Evolutionary conservation across 2,113 vertebrate genomes (phyloP).

Genomic region (Philantomba maxwellii): DNA sequence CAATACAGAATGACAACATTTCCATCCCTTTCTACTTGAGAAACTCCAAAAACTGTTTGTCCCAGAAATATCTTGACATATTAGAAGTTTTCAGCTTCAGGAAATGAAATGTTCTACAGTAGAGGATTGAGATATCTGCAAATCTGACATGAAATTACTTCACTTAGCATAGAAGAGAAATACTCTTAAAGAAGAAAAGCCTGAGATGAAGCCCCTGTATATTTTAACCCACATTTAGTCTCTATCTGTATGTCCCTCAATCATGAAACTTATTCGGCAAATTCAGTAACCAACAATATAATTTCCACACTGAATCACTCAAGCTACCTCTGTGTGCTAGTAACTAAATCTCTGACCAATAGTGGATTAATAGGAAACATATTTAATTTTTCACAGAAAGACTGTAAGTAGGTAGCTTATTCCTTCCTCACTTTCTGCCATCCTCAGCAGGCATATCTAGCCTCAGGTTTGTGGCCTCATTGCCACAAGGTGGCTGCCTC

Average conservation of each 20-base stretch:
- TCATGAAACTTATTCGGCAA: neutral
- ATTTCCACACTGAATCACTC: neutral
- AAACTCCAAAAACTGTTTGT: constrained; percentile 51
- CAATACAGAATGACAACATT: constrained; percentile 54
- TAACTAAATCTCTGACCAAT: neutral
- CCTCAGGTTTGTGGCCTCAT: neutral
- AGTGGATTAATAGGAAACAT: neutral
- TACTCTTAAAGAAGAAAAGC: constrained; percentile 13
- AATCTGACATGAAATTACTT: constrained; percentile 50
- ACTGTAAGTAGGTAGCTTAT: neutral
- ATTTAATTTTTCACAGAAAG: neutral
- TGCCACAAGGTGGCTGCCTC: neutral
- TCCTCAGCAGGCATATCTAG: neutral
- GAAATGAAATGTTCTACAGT: constrained; percentile 35
- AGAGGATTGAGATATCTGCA: constrained; percentile 4
- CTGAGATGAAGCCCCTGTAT: neutral
- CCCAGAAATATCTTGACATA: constrained; percentile 66
- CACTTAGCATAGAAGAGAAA: neutral
- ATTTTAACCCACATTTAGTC: neutral
- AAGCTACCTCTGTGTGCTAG: neutral
- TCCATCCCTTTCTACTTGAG: constrained; percentile 47
- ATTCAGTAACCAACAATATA: neutral
- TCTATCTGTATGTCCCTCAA: neutral
- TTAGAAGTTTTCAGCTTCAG: constrained; percentile 57
- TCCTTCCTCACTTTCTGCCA: neutral